Base-by-base conservation (phyloP, 2,797 vertebrate genomes). In the Rachycentron canadum region DNA sequence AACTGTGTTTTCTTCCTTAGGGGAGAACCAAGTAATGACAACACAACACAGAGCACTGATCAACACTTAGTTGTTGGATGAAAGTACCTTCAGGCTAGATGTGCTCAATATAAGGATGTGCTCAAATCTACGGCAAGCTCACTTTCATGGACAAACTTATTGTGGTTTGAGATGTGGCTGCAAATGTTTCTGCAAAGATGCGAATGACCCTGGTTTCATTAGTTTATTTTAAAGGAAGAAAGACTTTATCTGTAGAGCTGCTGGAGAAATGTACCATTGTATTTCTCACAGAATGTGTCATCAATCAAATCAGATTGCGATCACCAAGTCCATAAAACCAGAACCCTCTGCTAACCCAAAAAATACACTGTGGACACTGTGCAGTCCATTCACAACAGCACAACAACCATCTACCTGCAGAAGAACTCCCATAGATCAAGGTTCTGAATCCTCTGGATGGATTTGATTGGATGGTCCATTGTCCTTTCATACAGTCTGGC, bases 341-440 rank as follows among this genome's bases (percentile, higher is more conserved):
- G 9, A 69, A 60, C 17, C n/a, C 1, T 45, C 49, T 26, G 45
- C 40, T 50, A 28, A 45, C 38, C 49, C 21, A 69, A 38, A 40
- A n/a, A n/a, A 13, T 65, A 19, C 25, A 5, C 5, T 14, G 34
- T 9, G n/a, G 11, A 36, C 43, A 32, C 8, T 8, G 17, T 25
- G n/a, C 21, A 12, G 25, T 40, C 17, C 21, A 5, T 19, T 47
- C 12, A 62, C 3, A 41, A 60, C 50, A 53, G 53, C 1, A 25
- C 26, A 65, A 60, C 25, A 61, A 56, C 5, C 28, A 4, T 88
- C 89, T 92, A 99, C 98, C 98, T 97, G 97, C 97, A 99, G 91
- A 97, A 99, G 91, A 99, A 98, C 91, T 99, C 98, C 98, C 98
- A 99, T 79, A 99, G 92, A 85, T 99, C 97, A 90, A 99, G 90